A percentile compares a stretch with the other conserved stretches of the same genome.
These are phyloP conservation scores for Drosophila sproati DNA, from an alignment of 1,140 invertebrate species.

Conservation along the genomic window DNA sequence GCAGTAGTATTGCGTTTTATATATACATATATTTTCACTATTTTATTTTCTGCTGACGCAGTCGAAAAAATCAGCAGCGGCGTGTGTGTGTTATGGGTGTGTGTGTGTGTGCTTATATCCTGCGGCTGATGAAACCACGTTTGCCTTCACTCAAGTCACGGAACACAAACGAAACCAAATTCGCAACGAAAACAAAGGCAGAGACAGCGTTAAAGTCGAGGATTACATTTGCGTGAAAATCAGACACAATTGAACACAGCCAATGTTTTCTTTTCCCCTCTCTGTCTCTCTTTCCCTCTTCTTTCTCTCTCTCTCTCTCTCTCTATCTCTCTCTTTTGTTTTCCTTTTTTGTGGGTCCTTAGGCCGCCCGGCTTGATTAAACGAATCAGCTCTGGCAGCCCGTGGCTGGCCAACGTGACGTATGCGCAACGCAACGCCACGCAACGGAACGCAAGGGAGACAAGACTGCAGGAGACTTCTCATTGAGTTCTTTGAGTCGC, in stretches of 20 bases:
- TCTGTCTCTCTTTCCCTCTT: neutral
- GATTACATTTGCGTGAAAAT: constrained; percentile 78
- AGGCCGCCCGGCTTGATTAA: constrained; percentile 65
- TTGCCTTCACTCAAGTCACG: constrained; percentile 80
- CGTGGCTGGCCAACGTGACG: constrained; percentile 49
- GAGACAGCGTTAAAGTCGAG: constrained; percentile 41
- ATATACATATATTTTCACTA: constrained; percentile 80
- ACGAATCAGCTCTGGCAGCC: constrained; percentile 36
- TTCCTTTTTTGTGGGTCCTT: neutral
- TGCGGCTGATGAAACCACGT: constrained; percentile 82
- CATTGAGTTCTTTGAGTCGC: constrained; percentile 53
- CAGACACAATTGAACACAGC: constrained; percentile 67
- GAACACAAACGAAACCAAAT: constrained; percentile 67
- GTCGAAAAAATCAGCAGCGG: constrained; percentile 39
- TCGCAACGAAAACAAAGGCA: constrained; percentile 33
- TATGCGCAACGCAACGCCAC: constrained; percentile 47
- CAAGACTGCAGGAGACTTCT: neutral
- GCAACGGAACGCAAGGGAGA: neutral
- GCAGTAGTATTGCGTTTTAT: constrained; percentile 70
- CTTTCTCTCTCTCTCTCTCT: neutral
- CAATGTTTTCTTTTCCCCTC: constrained; percentile 7
- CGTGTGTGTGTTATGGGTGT: neutral
- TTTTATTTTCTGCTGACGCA: constrained; percentile 78
- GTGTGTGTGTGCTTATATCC: constrained; percentile 53
- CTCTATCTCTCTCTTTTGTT: neutral